Conservation (phyloP, 2,797 vertebrate genomes). For the Cossypha dichroa region DNA sequence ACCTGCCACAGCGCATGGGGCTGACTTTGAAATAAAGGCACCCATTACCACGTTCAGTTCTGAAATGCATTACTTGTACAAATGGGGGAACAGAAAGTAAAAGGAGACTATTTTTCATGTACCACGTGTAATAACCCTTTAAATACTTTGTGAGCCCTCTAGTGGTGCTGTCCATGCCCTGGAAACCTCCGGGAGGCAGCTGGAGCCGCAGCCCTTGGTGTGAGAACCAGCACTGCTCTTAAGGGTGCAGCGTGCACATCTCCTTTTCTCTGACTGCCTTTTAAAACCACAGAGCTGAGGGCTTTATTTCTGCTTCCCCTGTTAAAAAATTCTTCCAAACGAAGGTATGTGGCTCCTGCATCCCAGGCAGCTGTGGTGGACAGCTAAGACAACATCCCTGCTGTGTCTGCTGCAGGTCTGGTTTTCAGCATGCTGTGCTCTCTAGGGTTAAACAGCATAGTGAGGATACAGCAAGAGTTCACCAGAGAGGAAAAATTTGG, state of each 20-base stretch:
- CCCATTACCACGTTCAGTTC: neutral
- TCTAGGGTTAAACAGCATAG: neutral
- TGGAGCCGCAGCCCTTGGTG: neutral
- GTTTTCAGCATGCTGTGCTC: neutral
- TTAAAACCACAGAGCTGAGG: neutral
- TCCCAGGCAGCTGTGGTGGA: neutral
- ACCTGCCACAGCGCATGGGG: rapidly evolving
- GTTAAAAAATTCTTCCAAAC: neutral
- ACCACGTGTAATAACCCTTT: neutral
- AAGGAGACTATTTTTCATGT: neutral
- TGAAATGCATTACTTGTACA: rapidly evolving
- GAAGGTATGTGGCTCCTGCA: neutral
- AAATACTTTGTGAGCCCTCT: constrained; percentile 39
- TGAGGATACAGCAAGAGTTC: neutral
- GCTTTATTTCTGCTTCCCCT: neutral
- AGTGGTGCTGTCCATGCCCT: neutral
- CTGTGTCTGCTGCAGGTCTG: neutral
- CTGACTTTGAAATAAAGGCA: neutral
- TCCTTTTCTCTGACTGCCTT: neutral
- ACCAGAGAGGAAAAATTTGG: neutral
- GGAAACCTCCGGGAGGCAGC: neutral
- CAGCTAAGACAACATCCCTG: neutral
- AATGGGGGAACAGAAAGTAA: neutral
- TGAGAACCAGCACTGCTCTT: rapidly evolving
- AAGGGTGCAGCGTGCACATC: rapidly evolving